Evolutionary conservation across 1,140 invertebrate genomes (phyloP).

Genomic region (Bombus terrestris): DNA sequence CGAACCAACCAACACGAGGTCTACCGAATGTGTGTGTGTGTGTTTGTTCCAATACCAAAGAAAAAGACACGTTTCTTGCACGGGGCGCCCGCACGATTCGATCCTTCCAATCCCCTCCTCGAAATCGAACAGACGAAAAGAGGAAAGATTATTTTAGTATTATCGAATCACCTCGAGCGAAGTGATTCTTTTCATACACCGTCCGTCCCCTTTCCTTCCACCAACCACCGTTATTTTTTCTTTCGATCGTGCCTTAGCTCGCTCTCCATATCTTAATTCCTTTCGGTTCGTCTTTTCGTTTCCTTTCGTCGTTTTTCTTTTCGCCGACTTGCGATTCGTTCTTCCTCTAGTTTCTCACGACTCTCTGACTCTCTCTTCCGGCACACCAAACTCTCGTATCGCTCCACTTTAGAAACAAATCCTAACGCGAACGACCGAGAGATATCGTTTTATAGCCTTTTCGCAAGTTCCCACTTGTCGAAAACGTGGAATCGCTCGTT

Average conservation of each 20-base stretch:
- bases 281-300: slow-evolving; percentile 27
- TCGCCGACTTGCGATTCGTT: background rate
- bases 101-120: slow-evolving; percentile 1
- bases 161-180: slow-evolving; percentile 18
- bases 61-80: slow-evolving; percentile 65
- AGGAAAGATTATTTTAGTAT: slow-evolving; percentile 17
- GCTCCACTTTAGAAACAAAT: slow-evolving; percentile 11
- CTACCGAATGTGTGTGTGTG: slow-evolving; percentile 63
- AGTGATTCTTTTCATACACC: slow-evolving; percentile 14
- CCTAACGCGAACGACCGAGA: background rate
- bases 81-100: slow-evolving; percentile 69
- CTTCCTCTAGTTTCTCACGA: slow-evolving; percentile 33
- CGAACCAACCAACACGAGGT: slow-evolving; percentile 23
- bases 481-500: background rate
- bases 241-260: slow-evolving; percentile 25
- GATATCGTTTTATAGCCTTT: background rate
- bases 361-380: slow-evolving; percentile 14
- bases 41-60: slow-evolving; percentile 35
- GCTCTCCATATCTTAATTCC: slow-evolving; percentile 22
- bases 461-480: background rate
- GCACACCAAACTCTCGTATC: slow-evolving; percentile 36
- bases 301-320: slow-evolving; percentile 1
- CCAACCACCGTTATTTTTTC: slow-evolving; percentile 6
- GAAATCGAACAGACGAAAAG: slow-evolving; percentile 41
- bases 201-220: background rate